Base-by-base conservation (phyloP, 1,140 invertebrate genomes). In the Hylaeus anthracinus region DNA sequence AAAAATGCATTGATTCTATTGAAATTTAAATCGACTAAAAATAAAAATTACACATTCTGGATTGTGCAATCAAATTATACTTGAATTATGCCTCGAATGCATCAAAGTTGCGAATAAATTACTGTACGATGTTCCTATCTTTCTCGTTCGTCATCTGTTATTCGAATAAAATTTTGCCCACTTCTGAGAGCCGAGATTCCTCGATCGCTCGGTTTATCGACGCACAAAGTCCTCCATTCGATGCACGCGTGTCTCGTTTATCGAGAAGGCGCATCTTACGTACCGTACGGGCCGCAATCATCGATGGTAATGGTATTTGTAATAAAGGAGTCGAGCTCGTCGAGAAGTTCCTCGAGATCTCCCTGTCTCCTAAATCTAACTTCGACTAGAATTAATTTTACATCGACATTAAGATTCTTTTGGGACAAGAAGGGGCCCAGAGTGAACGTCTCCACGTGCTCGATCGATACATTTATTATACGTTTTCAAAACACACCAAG, bases 241-340 rank as follows among this genome's bases (percentile, higher is more conserved):
- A 86, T 80, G 81, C 80, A 87, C 83, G 66, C 81, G 51, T 66
- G 64, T 71, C 48, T 81, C 58, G 45, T 79, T 65, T 39, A 73
- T 64, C 67, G 73, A 67, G 82, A 77, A 77, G 51, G 77, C 77
- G 81, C 79, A 76, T 85, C 85, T 84, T 78, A 70, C 82, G 78
- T 79, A 56, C 72, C 87, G 26, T 79, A 79, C 70, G 60, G 37
- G 37, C 61, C 63, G 55, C 72, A 80, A n/a, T 69, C 45, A 61
- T 74, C 45, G 43, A 55, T 39, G n/a, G 39, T 64, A 72, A 65
- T 1, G 37, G 15, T 67, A 60, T 12, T 55, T 74, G 39, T 39
- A n/a, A 12, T 67, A 66, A n/a, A 65, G 39, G 26, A 0, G 37
- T 55, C 60, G 48, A 72, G 51, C 39, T n/a, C 55, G 61, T 79